Conservation (phyloP, 2,888 invertebrate species). For the Agrilus cyanescens region DNA sequence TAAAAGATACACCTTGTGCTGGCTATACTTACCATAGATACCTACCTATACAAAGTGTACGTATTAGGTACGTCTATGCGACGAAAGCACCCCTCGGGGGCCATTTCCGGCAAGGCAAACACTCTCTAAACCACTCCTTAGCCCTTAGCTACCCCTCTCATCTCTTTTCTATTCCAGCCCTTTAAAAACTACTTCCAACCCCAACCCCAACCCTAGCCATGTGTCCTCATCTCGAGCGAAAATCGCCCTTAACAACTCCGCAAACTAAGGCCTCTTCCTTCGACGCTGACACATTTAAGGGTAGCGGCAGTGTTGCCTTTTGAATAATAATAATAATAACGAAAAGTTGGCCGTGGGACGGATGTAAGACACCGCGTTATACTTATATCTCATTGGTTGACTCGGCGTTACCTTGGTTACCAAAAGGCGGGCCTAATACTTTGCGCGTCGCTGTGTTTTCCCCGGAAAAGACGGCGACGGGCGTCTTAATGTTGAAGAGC, state of each 20-base stretch:
- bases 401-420: conserved; percentile 31
- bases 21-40: no score
- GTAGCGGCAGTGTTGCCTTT: no score
- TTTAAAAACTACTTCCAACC: conserved; percentile 27
- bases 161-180: conserved; percentile 11
- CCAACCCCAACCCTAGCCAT: conserved; percentile 18
- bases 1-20: no score
- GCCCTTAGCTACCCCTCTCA: conserved; percentile 11
- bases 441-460: no score
- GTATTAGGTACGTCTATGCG: no score
- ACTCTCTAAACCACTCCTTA: conserved; percentile 11
- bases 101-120: conserved; percentile 24
- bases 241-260: conserved; percentile 24
- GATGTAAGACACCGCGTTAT: conserved; percentile 31
- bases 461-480: conserved; percentile 1
- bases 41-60: no score
- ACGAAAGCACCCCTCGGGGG: conserved; percentile 7
- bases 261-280: no score
- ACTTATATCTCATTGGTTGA: conserved; percentile 36
- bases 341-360: conserved; percentile 21
- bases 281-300: no score
- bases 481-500: conserved; percentile 15
- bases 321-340: conserved; percentile 19
- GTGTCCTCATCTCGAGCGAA: conserved; percentile 28
- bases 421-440: conserved; percentile 18